Evolutionary conservation across 2,888 invertebrate genomes (phyloP).

Genomic region (Eucera pruinosa): DNA sequence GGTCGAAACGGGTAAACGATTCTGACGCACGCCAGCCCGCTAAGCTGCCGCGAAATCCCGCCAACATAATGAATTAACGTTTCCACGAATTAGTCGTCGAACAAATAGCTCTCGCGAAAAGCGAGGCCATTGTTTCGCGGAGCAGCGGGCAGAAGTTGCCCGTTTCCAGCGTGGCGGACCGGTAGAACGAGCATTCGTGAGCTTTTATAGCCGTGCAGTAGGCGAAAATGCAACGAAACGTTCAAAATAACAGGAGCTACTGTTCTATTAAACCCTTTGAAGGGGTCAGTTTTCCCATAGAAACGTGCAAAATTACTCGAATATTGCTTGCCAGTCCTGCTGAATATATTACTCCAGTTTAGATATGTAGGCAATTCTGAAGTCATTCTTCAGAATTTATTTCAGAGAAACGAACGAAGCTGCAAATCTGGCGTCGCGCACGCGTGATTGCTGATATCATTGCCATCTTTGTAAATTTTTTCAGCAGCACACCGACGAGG

Average conservation of each 20-base stretch:
- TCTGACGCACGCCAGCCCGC: conserved; percentile 71
- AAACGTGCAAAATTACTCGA: neutral
- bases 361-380: too few species aligned
- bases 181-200: too few species aligned
- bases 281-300: neutral
- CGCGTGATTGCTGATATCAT: too few species aligned
- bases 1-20: conserved; percentile 67
- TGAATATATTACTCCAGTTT: too few species aligned
- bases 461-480: neutral
- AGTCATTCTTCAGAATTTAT: too few species aligned
- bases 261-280: too few species aligned
- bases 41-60: conserved; percentile 53
- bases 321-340: neutral
- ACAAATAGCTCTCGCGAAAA: neutral
- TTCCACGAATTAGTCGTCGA: neutral
- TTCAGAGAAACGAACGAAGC: too few species aligned
- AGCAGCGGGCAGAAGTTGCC: neutral
- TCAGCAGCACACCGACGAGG: neutral
- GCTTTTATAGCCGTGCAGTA: neutral
- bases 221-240: neutral
- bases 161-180: too few species aligned
- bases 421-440: too few species aligned
- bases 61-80: conserved; percentile 34
- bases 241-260: neutral
- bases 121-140: neutral